A percentile compares a stretch with the other conserved stretches of the same genome.
Evolutionary conservation across 2,113 vertebrate genomes (phyloP).

Genomic region (Brienomyrus brachyistius): DNA sequence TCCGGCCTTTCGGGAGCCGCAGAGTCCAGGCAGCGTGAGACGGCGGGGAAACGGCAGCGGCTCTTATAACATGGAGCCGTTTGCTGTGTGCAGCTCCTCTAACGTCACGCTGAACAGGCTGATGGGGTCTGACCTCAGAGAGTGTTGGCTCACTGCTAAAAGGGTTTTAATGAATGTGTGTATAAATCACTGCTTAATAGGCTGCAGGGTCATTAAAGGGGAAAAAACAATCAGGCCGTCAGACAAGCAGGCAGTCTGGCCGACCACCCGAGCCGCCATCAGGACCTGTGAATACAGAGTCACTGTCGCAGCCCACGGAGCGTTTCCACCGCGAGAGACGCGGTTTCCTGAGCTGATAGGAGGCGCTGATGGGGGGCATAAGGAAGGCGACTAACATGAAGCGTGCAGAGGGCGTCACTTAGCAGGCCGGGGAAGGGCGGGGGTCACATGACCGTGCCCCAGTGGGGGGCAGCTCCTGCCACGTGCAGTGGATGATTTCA

Average conservation of each 20-base stretch:
- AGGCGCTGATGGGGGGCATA: neutral
- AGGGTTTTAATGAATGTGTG: neutral
- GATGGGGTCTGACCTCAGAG: neutral
- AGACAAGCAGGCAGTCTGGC: neutral
- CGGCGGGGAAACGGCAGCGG: neutral
- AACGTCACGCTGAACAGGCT: neutral
- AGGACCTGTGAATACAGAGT: neutral
- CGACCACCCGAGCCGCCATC: neutral
- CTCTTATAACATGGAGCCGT: neutral
- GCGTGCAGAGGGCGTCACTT: neutral
- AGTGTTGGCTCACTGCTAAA: neutral
- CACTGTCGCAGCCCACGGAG: neutral
- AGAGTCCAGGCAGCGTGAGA: neutral
- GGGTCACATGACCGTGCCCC: neutral
- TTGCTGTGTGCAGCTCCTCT: neutral
- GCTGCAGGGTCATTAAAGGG: neutral
- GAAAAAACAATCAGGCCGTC: neutral
- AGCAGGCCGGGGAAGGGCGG: neutral
- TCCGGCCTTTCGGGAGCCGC: neutral
- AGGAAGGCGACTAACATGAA: neutral
- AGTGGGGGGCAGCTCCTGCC: neutral
- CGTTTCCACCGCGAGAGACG: neutral
- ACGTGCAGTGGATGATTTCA: too few species aligned
- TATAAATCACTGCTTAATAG: neutral
- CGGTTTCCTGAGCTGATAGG: neutral